Conservation (phyloP, 2,113 vertebrate genomes). For the Dromaius novaehollandiae region DNA sequence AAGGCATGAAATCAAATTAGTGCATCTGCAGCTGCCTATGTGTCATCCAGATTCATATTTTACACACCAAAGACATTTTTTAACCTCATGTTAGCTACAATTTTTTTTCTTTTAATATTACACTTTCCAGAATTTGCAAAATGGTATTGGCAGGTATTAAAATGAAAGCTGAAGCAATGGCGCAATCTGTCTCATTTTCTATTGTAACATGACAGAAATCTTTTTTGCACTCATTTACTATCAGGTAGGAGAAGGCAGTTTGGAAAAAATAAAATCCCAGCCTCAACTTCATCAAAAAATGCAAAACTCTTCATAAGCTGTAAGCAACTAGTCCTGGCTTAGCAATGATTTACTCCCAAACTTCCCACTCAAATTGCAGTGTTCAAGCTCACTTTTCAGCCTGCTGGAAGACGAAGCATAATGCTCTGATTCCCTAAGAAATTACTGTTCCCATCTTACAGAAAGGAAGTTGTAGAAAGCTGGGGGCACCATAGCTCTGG, state of each 20-base stretch:
- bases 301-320: background rate
- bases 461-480: background rate
- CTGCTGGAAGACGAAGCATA: background rate
- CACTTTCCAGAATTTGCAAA: conserved; percentile 25
- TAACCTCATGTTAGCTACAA: conserved; percentile 57
- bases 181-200: conserved; percentile 44
- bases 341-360: background rate
- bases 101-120: conserved; percentile 11
- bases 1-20: conserved; percentile 91
- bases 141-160: conserved; percentile 54
- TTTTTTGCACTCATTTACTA: conserved; percentile 20
- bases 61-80: conserved; percentile 74
- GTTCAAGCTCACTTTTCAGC: background rate
- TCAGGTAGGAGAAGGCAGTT: conserved; percentile 12
- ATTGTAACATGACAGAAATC: conserved; percentile 36
- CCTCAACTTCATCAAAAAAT: background rate
- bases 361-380: background rate
- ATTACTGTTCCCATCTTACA: too few species aligned
- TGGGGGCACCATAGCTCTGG: too few species aligned
- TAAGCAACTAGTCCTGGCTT: background rate
- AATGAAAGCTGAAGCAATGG: conserved; percentile 8
- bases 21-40: conserved; percentile 84
- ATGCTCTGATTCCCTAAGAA: background rate
- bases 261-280: background rate
- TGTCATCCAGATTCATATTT: conserved; percentile 69